These are phyloP conservation scores for Cataglyphis altisquamis DNA, from an alignment of 2,888 invertebrate species.

Conservation along the genomic window DNA sequence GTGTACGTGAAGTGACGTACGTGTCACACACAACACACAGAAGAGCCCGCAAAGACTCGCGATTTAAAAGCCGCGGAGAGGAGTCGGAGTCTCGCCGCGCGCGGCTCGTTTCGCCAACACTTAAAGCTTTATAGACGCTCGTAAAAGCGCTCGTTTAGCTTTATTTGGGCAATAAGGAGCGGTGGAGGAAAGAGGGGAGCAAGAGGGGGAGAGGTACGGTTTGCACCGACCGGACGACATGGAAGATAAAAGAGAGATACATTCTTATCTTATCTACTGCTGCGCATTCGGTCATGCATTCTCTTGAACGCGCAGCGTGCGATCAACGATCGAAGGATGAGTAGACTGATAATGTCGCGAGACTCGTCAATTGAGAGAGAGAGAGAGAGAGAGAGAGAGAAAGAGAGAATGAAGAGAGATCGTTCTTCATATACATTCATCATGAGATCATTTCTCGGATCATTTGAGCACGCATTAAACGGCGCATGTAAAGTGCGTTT, in stretches of 20 bases:
- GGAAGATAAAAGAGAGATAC: conserved; percentile 36
- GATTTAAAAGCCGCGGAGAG: conserved; percentile 45
- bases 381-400: background rate
- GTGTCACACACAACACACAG: background rate
- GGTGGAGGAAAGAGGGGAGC: conserved; percentile 5
- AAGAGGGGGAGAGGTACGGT: conserved; percentile 4
- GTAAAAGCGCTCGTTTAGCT: conserved; percentile 85
- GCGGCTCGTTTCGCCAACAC: conserved; percentile 84
- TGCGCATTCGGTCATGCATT: background rate
- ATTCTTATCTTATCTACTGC: conserved; percentile 35
- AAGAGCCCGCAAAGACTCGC: conserved; percentile 64
- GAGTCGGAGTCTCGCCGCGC: conserved; percentile 51
- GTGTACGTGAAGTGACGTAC: conserved; percentile 33
- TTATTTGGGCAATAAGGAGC: conserved; percentile 77
- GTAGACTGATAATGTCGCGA: background rate
- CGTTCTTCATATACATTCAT: background rate
- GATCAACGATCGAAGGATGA: background rate
- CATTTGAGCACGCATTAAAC: background rate
- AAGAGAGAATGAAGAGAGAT: background rate
- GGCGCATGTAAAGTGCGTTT: background rate
- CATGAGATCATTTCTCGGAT: background rate
- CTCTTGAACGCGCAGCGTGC: background rate
- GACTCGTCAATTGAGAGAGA: background rate
- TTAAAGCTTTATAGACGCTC: conserved; percentile 86
- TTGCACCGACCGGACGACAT: conserved; percentile 27